These are phyloP conservation scores for Phenacoccus solenopsis DNA, from an alignment of 1,140 invertebrate species.

Conservation along the genomic window DNA sequence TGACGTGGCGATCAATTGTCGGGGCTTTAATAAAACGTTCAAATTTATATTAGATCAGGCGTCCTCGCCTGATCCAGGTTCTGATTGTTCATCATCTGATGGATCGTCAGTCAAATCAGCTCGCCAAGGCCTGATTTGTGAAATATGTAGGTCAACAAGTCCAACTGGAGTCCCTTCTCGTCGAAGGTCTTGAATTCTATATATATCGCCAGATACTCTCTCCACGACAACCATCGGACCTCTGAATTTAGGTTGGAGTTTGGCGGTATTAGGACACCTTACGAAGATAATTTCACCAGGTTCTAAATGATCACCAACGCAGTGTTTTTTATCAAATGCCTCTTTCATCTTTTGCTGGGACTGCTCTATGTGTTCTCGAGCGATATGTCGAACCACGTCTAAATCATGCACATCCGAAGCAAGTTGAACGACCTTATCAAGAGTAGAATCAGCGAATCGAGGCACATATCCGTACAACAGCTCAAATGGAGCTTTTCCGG, in stretches of 20 bases:
- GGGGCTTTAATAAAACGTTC: too few relatives aligned
- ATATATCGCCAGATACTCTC: background rate
- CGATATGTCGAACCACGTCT: background rate
- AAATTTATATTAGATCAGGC: too few relatives aligned
- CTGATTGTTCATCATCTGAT: too few relatives aligned
- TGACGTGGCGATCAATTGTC: too few relatives aligned
- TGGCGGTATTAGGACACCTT: background rate
- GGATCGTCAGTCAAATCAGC: too few relatives aligned
- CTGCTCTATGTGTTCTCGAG: background rate
- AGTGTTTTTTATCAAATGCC: background rate
- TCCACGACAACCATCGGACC: background rate
- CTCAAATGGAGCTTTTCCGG: background rate
- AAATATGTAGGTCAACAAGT: background rate
- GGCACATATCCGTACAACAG: conserved; percentile 9
- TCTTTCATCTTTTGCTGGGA: background rate
- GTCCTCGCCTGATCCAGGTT: too few relatives aligned
- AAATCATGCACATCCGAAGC: background rate
- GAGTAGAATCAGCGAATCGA: background rate
- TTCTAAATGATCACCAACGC: background rate
- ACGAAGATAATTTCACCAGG: background rate
- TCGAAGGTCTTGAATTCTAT: background rate
- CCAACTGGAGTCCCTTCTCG: too few relatives aligned
- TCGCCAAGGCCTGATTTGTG: background rate
- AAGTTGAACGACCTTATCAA: background rate
- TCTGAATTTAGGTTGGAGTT: conserved; percentile 4